Percentiles rank a stretch among this genome's conserved stretches.
phyloP scores from a whole-genome alignment of 2,888 invertebrate species.

The Herminia tarsipennalis region DNA sequence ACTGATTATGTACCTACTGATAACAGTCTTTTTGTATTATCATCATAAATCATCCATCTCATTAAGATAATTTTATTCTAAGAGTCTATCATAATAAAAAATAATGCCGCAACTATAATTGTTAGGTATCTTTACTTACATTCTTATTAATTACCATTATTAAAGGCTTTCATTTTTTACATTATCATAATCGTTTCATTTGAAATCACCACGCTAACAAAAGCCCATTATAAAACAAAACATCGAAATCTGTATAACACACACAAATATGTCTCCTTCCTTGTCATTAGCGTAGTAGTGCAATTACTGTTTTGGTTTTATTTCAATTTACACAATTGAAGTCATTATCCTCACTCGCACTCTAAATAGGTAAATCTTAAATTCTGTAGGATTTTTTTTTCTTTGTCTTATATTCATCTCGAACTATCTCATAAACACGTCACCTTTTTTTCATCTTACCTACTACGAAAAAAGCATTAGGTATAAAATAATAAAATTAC shows the following conservation, averaged over 20 bases:
- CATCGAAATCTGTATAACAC: too few relatives aligned
- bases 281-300: not conserved
- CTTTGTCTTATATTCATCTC: not conserved
- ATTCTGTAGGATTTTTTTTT: not conserved
- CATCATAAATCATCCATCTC: conserved; percentile 27
- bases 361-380: conserved; percentile 6
- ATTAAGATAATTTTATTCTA: conserved; percentile 19
- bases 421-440: not conserved
- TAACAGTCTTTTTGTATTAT: conserved; percentile 6
- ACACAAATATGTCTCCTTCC: not conserved
- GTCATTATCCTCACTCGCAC: conserved; percentile 4
- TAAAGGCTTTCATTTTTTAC: too few relatives aligned
- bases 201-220: too few relatives aligned
- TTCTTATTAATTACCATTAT: too few relatives aligned
- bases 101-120: too few relatives aligned
- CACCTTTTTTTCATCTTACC: not conserved
- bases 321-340: conserved; percentile 4
- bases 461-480: not conserved
- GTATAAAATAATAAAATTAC: not conserved
- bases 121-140: too few relatives aligned
- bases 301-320: conserved; percentile 4
- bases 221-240: too few relatives aligned
- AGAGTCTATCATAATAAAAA: not conserved
- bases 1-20: conserved; percentile 4
- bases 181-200: too few relatives aligned